These are phyloP conservation scores for Erebia ligea DNA, from an alignment of 2,888 invertebrate genomes.

Conservation along the genomic window DNA sequence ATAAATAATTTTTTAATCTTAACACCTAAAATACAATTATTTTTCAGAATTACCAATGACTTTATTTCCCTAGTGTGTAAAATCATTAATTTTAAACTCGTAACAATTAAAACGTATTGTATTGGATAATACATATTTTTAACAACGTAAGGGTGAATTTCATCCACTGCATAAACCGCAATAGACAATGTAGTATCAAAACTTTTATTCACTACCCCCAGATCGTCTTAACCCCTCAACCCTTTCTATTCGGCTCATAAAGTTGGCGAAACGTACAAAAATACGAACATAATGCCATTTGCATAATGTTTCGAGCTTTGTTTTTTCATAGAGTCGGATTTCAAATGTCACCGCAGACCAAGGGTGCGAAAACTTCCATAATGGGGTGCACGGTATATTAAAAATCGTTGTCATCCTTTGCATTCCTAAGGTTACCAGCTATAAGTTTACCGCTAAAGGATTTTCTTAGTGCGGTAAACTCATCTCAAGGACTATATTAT, in stretches of 20 bases:
- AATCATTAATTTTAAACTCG: background rate
- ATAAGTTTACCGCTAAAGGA: constrained; percentile 35
- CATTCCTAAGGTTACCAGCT: constrained; percentile 78
- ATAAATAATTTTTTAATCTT: too few species aligned
- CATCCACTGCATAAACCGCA: constrained; percentile 58
- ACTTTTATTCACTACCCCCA: constrained; percentile 60
- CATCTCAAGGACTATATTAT: too few species aligned
- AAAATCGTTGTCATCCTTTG: constrained; percentile 77
- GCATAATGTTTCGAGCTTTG: constrained; percentile 81
- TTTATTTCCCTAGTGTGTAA: constrained; percentile 1
- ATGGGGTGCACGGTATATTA: constrained; percentile 78
- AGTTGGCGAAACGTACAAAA: constrained; percentile 78
- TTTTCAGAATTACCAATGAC: background rate
- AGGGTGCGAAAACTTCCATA: constrained; percentile 79
- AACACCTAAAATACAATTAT: background rate
- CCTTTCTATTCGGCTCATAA: constrained; percentile 80
- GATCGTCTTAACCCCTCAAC: constrained; percentile 78
- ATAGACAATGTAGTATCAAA: constrained; percentile 69
- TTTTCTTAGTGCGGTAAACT: too few species aligned
- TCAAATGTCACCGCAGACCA: constrained; percentile 80
- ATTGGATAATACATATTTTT: constrained; percentile 44
- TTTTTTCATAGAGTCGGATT: constrained; percentile 80
- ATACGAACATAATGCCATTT: constrained; percentile 81
- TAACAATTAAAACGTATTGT: constrained; percentile 35
- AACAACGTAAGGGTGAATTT: constrained; percentile 47